Evolutionary conservation across 2,113 vertebrate genomes (phyloP).

Genomic region (Scatophagus argus): DNA sequence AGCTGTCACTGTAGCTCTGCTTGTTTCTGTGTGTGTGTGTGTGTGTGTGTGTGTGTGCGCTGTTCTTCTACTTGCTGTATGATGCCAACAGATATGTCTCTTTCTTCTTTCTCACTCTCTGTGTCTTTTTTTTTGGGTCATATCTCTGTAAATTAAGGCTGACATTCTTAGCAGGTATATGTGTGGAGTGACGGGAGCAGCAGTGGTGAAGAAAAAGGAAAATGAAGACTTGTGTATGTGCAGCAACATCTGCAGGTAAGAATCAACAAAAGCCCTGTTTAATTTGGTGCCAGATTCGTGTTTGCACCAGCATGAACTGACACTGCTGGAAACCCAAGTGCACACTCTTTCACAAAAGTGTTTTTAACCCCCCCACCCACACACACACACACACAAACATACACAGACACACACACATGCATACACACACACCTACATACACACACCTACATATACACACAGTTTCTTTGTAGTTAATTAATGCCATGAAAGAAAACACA

Average conservation of each 20-base stretch:
- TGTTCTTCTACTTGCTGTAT: neutral
- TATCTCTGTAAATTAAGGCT: neutral
- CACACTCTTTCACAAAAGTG: neutral
- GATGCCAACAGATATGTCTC: slow-evolving; percentile 21
- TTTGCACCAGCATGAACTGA: slow-evolving; percentile 36
- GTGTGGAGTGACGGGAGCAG: neutral
- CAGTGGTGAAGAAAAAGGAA: neutral
- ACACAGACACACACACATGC: neutral
- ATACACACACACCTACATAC: neutral
- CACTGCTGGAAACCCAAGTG: neutral
- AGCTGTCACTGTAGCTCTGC: slow-evolving; percentile 34
- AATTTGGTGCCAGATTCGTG: slow-evolving; percentile 27
- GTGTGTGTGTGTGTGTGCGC: neutral
- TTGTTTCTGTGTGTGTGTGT: neutral
- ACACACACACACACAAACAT: slow-evolving; percentile 1
- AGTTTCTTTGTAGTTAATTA: slow-evolving; percentile 59
- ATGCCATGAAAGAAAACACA: slow-evolving; percentile 50
- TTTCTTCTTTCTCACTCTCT: neutral
- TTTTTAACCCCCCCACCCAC: neutral
- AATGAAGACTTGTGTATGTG: neutral
- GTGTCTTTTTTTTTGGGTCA: neutral
- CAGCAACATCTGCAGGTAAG: neutral
- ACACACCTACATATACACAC: neutral
- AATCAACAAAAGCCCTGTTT: slow-evolving; percentile 28
- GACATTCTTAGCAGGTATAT: neutral